Conservation (phyloP, 2,888 invertebrate genomes). For the Orthonychiurus folsomi region DNA sequence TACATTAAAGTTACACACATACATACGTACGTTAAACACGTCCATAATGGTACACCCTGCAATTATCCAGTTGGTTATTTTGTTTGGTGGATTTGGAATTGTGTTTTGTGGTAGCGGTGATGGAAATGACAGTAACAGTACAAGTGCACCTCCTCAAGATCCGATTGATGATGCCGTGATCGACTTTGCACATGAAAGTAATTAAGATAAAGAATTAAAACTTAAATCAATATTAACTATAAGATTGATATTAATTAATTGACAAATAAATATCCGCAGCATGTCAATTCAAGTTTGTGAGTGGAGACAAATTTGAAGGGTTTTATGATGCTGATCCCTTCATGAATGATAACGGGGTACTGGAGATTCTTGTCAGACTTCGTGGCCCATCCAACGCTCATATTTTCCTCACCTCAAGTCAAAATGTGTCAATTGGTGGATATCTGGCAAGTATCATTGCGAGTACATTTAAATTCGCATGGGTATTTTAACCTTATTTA, state of each 20-base stretch:
- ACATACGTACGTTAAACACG: too few relatives aligned
- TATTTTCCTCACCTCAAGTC: conserved; percentile 23
- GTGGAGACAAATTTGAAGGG: conserved; percentile 18
- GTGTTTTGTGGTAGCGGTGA: neutral
- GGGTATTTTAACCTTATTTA: too few relatives aligned
- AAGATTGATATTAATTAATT: neutral
- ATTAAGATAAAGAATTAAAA: neutral
- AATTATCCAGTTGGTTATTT: too few relatives aligned
- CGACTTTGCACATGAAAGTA: neutral
- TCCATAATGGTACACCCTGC: too few relatives aligned
- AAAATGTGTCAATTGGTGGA: conserved; percentile 16
- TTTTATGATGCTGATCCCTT: conserved; percentile 21
- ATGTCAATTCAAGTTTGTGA: conserved; percentile 23
- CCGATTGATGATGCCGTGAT: neutral
- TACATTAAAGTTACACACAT: too few relatives aligned
- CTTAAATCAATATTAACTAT: neutral
- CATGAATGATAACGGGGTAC: conserved; percentile 17
- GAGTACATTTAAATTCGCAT: too few relatives aligned
- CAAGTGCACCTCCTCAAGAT: neutral
- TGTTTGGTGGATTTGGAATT: neutral
- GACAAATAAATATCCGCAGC: conserved; percentile 12
- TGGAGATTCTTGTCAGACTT: conserved; percentile 25
- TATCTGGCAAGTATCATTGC: conserved; percentile 25
- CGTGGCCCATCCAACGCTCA: conserved; percentile 32
- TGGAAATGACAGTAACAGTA: neutral